phyloP scores from a whole-genome alignment of 2,888 invertebrate genomes.

The Junonia oenone region DNA sequence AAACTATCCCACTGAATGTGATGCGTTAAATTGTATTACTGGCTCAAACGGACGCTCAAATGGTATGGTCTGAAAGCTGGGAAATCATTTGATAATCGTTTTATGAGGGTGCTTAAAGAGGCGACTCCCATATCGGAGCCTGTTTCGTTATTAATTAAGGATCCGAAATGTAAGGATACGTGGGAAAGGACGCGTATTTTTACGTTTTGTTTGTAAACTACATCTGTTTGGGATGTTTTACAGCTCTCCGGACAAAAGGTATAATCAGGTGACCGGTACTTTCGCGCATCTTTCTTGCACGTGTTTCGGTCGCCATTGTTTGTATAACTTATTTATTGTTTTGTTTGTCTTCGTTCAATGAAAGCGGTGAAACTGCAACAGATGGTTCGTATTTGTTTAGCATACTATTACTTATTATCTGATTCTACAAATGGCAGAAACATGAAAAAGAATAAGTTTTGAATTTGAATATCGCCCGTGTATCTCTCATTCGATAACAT shows the following conservation, averaged over 20 bases:
- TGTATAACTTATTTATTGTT: conserved; percentile 40
- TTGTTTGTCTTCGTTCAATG: conserved; percentile 26
- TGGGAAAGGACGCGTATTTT: conserved; percentile 57
- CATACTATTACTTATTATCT: neutral
- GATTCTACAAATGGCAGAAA: neutral
- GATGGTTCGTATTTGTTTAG: conserved; percentile 46
- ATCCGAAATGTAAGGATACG: conserved; percentile 58
- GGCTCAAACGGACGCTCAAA: conserved; percentile 50
- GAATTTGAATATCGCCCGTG: neutral
- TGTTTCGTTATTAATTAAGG: conserved; percentile 70
- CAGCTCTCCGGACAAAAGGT: conserved; percentile 49
- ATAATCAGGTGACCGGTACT: conserved; percentile 52
- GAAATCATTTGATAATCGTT: conserved; percentile 74
- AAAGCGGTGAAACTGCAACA: conserved; percentile 52
- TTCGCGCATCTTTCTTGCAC: conserved; percentile 54
- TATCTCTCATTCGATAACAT: neutral
- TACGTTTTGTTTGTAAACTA: conserved; percentile 44
- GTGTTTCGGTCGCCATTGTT: conserved; percentile 49
- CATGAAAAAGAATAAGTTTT: neutral
- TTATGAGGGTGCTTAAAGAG: conserved; percentile 67
- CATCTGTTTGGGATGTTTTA: conserved; percentile 60
- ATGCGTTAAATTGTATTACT: conserved; percentile 68
- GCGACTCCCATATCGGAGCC: conserved; percentile 65
- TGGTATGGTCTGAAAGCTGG: conserved; percentile 48
- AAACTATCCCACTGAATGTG: conserved; percentile 44